These are phyloP conservation scores for Frankliniella intonsa DNA, from an alignment of 2,888 invertebrate genomes.

Conservation along the genomic window DNA sequence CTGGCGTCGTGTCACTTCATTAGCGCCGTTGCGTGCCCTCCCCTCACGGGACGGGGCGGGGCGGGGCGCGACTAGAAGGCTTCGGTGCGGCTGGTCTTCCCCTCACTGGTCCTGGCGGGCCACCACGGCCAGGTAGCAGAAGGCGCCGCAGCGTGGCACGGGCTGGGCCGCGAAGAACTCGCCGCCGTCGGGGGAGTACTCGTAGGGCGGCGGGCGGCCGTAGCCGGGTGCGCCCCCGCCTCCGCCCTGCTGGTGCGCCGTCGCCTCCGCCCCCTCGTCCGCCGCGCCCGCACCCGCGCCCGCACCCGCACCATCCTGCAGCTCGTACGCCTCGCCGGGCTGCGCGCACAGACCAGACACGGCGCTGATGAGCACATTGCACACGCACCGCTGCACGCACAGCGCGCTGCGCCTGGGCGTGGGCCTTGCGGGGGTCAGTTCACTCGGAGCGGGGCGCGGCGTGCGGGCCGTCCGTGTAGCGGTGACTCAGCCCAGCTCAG, in stretches of 20 bases:
- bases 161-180: conserved; percentile 55
- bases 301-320: background rate
- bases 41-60: too few species aligned
- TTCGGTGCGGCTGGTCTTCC: too few species aligned
- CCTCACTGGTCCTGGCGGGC: conserved; percentile 35
- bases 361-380: too few species aligned
- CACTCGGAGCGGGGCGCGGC: too few species aligned
- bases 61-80: background rate
- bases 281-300: background rate
- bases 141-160: conserved; percentile 55
- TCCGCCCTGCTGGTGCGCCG: background rate
- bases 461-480: too few species aligned
- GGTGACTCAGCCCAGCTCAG: too few species aligned
- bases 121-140: conserved; percentile 55
- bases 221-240: conserved; percentile 32
- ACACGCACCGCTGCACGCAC: too few species aligned
- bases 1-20: too few species aligned
- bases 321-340: background rate
- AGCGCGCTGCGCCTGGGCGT: too few species aligned
- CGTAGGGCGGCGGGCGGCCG: conserved; percentile 48
- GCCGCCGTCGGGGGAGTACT: conserved; percentile 55
- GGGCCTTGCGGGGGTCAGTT: too few species aligned
- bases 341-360: background rate
- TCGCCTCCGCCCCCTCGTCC: too few species aligned
- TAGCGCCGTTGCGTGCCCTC: too few species aligned